A percentile compares a stretch with the other conserved stretches of the same genome.
phyloP scores from a whole-genome alignment of 1,140 invertebrate species.

The Tenebrio molitor region DNA sequence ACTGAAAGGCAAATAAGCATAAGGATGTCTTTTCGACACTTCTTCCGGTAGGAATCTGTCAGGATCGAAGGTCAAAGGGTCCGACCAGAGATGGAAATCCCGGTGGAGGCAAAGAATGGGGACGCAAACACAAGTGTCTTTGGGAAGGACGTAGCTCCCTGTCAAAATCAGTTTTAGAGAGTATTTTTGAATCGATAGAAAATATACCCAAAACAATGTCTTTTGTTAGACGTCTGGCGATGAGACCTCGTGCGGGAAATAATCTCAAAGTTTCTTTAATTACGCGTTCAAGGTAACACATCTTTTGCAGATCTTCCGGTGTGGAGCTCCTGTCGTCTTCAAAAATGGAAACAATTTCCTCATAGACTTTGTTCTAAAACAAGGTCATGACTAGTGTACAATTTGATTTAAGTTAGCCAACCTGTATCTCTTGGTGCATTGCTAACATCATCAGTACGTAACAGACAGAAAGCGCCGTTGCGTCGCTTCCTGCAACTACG shows the following conservation, averaged over 20 bases:
- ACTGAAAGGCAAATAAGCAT: slow-evolving; percentile 77
- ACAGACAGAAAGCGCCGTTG: slow-evolving; percentile 50
- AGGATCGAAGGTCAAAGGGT: slow-evolving; percentile 79
- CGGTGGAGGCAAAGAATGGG: slow-evolving; percentile 65
- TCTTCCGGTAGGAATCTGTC: slow-evolving; percentile 75
- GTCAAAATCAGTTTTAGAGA: too few relatives aligned
- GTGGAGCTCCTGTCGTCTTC: slow-evolving; percentile 64
- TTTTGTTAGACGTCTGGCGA: slow-evolving; percentile 66
- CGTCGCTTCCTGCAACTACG: slow-evolving; percentile 40
- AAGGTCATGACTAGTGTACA: background rate
- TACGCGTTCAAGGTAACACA: slow-evolving; percentile 75
- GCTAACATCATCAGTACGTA: slow-evolving; percentile 57
- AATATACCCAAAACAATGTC: background rate
- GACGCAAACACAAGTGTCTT: slow-evolving; percentile 42
- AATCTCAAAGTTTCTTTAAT: slow-evolving; percentile 76
- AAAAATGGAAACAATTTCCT: slow-evolving; percentile 71
- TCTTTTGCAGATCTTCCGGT: slow-evolving; percentile 70
- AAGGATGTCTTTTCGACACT: slow-evolving; percentile 66
- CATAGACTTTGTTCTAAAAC: slow-evolving; percentile 71
- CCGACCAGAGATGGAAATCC: slow-evolving; percentile 69
- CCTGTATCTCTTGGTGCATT: slow-evolving; percentile 60
- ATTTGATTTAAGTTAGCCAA: slow-evolving; percentile 6
- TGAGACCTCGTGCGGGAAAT: slow-evolving; percentile 73
- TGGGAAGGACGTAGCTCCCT: slow-evolving; percentile 50
- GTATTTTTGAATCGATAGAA: too few relatives aligned